Evolutionary conservation across 2,113 vertebrate species (phyloP).

Genomic region (Prionailurus viverrinus): DNA sequence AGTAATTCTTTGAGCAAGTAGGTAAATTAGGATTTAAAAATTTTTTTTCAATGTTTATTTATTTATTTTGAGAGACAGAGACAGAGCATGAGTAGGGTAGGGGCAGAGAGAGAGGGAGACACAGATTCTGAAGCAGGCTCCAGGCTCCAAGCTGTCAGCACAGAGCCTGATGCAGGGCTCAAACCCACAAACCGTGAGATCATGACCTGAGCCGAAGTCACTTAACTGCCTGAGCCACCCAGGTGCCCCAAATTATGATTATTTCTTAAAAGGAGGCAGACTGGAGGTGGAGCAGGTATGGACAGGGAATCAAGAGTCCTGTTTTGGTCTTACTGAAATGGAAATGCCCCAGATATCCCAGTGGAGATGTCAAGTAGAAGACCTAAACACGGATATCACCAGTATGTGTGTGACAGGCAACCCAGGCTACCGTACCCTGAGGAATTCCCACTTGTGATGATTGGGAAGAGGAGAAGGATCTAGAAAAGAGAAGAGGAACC

Average conservation of each 20-base stretch:
- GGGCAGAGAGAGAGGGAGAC: too few species aligned
- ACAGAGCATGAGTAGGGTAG: too few species aligned
- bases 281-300: background rate
- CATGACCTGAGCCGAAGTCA: too few species aligned
- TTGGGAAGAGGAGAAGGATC: background rate
- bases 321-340: background rate
- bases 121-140: too few species aligned
- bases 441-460: background rate
- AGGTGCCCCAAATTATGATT: background rate
- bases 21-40: background rate
- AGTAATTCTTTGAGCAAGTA: background rate
- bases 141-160: too few species aligned
- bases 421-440: background rate
- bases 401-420: background rate
- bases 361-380: background rate
- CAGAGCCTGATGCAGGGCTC: too few species aligned
- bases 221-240: too few species aligned
- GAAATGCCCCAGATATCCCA: background rate
- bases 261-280: conserved; percentile 15
- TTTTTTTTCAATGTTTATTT: too few species aligned
- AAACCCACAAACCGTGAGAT: too few species aligned
- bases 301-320: background rate
- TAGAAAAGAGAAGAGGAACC: background rate
- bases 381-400: background rate
- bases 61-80: too few species aligned